Conservation (phyloP, 2,113 vertebrate species). For the Neogobius melanostomus region DNA sequence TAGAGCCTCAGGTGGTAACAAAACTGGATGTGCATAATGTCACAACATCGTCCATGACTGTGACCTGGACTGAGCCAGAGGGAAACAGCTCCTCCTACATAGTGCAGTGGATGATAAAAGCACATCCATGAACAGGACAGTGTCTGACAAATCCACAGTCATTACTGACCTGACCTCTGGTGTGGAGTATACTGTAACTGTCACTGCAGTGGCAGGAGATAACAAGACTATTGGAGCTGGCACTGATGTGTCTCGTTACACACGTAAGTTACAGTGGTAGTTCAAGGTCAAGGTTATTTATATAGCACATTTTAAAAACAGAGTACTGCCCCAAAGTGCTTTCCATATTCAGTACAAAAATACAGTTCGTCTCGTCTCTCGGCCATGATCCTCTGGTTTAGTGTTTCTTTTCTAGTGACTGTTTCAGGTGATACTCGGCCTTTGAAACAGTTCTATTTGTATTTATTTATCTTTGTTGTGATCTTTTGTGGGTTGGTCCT, state of each 20-base stretch:
- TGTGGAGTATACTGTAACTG: constrained; percentile 1
- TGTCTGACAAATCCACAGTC: neutral
- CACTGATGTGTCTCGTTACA: neutral
- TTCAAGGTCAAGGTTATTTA: too few relatives aligned
- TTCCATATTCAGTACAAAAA: too few relatives aligned
- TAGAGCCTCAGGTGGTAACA: too few relatives aligned
- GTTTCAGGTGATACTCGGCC: too few relatives aligned
- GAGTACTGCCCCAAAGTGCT: too few relatives aligned
- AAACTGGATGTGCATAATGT: neutral
- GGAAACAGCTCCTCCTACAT: constrained; percentile 29
- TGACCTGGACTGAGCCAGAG: constrained; percentile 33
- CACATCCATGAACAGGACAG: fast-evolving
- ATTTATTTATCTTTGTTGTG: too few relatives aligned
- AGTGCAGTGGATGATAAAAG: constrained; percentile 14
- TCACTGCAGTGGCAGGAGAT: constrained; percentile 14
- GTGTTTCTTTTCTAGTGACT: too few relatives aligned
- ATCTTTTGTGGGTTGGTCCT: too few relatives aligned
- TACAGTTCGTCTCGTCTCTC: too few relatives aligned
- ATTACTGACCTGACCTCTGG: constrained; percentile 35
- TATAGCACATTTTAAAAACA: too few relatives aligned
- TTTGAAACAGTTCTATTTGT: too few relatives aligned
- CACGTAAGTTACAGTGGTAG: constrained; percentile 18
- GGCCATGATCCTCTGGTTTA: too few relatives aligned
- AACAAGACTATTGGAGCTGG: neutral
- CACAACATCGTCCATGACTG: constrained; percentile 33